These are phyloP conservation scores for Drosophila quinaria DNA, from an alignment of 2,888 invertebrate species.

Conservation along the genomic window DNA sequence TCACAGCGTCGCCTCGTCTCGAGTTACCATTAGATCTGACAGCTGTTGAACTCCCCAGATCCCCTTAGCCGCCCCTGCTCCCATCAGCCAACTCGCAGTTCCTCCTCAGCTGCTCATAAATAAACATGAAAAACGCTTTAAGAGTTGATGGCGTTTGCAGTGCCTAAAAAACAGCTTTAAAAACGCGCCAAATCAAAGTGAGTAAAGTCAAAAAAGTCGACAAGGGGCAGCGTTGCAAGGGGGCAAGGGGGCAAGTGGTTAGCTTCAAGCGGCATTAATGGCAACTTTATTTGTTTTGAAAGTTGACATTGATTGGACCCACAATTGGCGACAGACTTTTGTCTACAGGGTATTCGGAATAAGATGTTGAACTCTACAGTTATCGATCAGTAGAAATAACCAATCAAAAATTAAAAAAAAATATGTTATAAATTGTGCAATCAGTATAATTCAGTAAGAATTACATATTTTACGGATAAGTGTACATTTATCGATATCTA, in stretches of 20 bases:
- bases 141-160: slow-evolving; percentile 45
- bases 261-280: slow-evolving; percentile 57
- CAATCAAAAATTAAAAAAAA: background rate
- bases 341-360: slow-evolving; percentile 17
- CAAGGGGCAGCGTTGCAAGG: slow-evolving; percentile 12
- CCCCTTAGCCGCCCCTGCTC: background rate
- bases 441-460: no score
- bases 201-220: slow-evolving; percentile 24
- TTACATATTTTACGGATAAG: no score
- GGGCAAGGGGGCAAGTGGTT: slow-evolving; percentile 7
- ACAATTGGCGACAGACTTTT: slow-evolving; percentile 65
- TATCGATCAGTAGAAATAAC: background rate
- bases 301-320: slow-evolving; percentile 82
- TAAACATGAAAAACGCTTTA: slow-evolving; percentile 73
- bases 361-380: background rate
- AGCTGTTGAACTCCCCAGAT: slow-evolving; percentile 41
- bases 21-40: slow-evolving; percentile 56
- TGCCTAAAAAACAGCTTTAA: slow-evolving; percentile 69
- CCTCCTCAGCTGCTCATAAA: slow-evolving; percentile 62
- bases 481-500: no score
- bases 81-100: background rate
- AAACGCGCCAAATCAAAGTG: slow-evolving; percentile 59
- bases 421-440: background rate
- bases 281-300: slow-evolving; percentile 79
- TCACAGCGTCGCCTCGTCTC: slow-evolving; percentile 52